A percentile compares a stretch with the other conserved stretches of the same genome.
These are phyloP conservation scores for Mactromeris polynyma DNA, from an alignment of 2,888 invertebrate species.

Conservation along the genomic window DNA sequence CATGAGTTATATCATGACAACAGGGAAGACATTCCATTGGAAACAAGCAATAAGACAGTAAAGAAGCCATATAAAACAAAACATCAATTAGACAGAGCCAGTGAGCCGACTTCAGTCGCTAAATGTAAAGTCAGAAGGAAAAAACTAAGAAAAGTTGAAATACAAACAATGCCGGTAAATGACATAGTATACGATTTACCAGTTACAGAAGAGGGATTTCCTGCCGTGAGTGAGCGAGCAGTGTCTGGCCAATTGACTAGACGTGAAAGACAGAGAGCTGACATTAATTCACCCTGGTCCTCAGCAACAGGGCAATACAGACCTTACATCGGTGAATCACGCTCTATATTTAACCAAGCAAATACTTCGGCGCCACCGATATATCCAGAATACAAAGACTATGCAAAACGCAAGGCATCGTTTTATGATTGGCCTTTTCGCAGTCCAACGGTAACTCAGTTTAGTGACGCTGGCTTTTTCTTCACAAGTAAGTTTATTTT, in stretches of 20 bases:
- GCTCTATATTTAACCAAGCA: not conserved
- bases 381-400: not conserved
- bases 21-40: too few species aligned
- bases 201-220: not conserved
- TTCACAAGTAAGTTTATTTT: not conserved
- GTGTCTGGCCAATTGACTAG: not conserved
- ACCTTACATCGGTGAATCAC: not conserved
- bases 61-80: not conserved
- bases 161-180: not conserved
- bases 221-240: not conserved
- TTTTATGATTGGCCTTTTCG: not conserved
- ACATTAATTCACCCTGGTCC: not conserved
- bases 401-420: not conserved
- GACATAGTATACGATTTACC: too few species aligned
- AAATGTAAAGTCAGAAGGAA: not conserved
- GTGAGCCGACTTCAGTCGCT: not conserved
- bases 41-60: not conserved
- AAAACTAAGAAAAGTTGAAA: not conserved
- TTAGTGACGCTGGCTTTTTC: constrained; percentile 3
- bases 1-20: not conserved
- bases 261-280: not conserved
- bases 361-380: not conserved
- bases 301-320: not conserved
- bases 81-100: too few species aligned
- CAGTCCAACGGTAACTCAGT: not conserved